Evolutionary conservation across 2,888 invertebrate genomes (phyloP), one percentile per base, ranked within the genome.

Genomic region (Bugula neritina): DNA sequence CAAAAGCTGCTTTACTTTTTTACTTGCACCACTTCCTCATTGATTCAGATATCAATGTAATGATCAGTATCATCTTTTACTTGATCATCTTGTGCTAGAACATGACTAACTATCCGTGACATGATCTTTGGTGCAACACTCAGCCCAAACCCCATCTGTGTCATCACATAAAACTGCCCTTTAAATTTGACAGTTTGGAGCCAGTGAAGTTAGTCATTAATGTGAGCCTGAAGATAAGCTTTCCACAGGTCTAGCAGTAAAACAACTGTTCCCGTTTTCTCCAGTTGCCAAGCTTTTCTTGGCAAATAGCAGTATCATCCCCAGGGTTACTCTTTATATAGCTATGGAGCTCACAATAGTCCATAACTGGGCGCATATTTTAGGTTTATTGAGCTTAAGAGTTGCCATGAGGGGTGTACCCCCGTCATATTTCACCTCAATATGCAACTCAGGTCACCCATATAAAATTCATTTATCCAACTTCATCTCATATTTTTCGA

Each of bases 281-380:
- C 57, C 57, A 57, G 10, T n/a, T 25, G 5, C 57, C 10, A 5
- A 57, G 57, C 57, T 57, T 57, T 57, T 57, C 57, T 57, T 57
- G 57, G 25, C 25, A 57, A 5, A 57, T n/a, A 13, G 57, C 25
- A 5, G 57, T 57, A 25, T 57, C 57, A 5, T 17, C 21, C 25
- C 57, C 57, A 23, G 57, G 57, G 10, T 25, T 57, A 25, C 23
- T 57, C 57, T 17, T 25, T 5, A 57, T 25, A 57, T 17, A 25
- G 13, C 23, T 57, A 57, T 57, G 17, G 57, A 57, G 23, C 23
- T 57, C 57, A 17, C 57, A 5, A n/a, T 57, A 57, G 25, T 57
- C 57, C 57, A n/a, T 57, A 25, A 57, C 57, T 17, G 57, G 13
- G 3, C 25, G 10, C 25, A 57, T 57, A 23, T 57, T 57, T 57